These are phyloP conservation scores for Bembecia ichneumoniformis DNA, from an alignment of 2,888 invertebrate genomes.

Conservation along the genomic window DNA sequence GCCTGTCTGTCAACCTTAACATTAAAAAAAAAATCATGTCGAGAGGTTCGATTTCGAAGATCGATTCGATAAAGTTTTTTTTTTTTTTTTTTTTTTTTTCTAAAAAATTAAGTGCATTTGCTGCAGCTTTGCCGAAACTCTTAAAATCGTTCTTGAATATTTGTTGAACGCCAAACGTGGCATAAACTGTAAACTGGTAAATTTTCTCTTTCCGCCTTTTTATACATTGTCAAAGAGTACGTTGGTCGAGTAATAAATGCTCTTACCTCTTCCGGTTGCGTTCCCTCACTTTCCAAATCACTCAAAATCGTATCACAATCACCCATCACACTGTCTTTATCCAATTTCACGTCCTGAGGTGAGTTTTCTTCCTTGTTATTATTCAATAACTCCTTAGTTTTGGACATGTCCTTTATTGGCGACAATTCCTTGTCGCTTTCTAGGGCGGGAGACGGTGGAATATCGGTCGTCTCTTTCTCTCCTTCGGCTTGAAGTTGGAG, in stretches of 20 bases:
- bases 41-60: too few species aligned
- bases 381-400: conserved; percentile 46
- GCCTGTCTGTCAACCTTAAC: too few species aligned
- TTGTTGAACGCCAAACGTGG: too few species aligned
- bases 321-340: conserved; percentile 77
- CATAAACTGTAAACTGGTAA: too few species aligned
- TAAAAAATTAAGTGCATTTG: too few species aligned
- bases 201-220: too few species aligned
- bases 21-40: too few species aligned
- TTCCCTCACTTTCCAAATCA: conserved; percentile 90
- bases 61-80: too few species aligned
- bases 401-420: conserved; percentile 47
- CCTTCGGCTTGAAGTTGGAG: not conserved
- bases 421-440: conserved; percentile 41
- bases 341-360: conserved; percentile 57
- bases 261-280: conserved; percentile 84
- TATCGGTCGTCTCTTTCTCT: conserved; percentile 19
- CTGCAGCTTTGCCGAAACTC: too few species aligned
- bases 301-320: conserved; percentile 78
- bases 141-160: too few species aligned
- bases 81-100: too few species aligned
- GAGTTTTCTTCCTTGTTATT: conserved; percentile 64
- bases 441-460: conserved; percentile 20
- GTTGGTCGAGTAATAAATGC: not conserved
- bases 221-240: too few species aligned